These are phyloP conservation scores for Siniperca undulata DNA, from an alignment of 2,797 vertebrate genomes.

Conservation along the genomic window DNA sequence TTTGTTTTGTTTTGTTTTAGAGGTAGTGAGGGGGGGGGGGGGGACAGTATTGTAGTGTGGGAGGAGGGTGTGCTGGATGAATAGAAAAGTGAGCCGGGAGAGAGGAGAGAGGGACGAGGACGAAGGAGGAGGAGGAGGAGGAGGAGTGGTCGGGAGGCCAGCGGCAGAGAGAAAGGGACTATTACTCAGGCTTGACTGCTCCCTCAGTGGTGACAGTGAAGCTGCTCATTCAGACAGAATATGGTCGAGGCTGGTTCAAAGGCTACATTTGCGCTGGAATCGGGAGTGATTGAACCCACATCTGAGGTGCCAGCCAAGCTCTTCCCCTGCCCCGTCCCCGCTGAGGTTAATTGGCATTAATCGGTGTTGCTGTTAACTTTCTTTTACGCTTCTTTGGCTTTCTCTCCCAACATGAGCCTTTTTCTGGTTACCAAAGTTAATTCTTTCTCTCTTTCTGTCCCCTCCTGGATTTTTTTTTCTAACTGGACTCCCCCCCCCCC, in stretches of 20 bases:
- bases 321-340: constrained; percentile 1
- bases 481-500: constrained; percentile 5
- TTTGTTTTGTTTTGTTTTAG: constrained; percentile 58
- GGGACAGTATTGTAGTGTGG: constrained; percentile 24
- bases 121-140: constrained; percentile 44
- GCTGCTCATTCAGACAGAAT: constrained; percentile 75
- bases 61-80: constrained; percentile 53
- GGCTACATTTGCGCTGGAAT: constrained; percentile 53
- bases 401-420: constrained; percentile 33
- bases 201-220: constrained; percentile 77
- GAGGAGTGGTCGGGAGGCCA: constrained; percentile 73
- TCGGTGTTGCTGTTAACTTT: constrained; percentile 49
- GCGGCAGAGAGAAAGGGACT: constrained; percentile 79
- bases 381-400: constrained; percentile 17
- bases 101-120: constrained; percentile 50
- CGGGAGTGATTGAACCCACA: constrained; percentile 48
- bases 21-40: constrained; percentile 32
- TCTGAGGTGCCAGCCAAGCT: constrained; percentile 38
- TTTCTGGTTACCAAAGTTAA: constrained; percentile 59
- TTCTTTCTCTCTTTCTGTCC: constrained; percentile 56
- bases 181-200: constrained; percentile 85
- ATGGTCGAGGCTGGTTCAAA: constrained; percentile 68
- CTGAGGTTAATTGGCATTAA: constrained; percentile 62
- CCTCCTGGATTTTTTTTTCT: constrained; percentile 51
- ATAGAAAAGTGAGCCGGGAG: constrained; percentile 58